Conservation (phyloP, 2,888 invertebrate genomes). For the Kryphioiulus occultus region DNA sequence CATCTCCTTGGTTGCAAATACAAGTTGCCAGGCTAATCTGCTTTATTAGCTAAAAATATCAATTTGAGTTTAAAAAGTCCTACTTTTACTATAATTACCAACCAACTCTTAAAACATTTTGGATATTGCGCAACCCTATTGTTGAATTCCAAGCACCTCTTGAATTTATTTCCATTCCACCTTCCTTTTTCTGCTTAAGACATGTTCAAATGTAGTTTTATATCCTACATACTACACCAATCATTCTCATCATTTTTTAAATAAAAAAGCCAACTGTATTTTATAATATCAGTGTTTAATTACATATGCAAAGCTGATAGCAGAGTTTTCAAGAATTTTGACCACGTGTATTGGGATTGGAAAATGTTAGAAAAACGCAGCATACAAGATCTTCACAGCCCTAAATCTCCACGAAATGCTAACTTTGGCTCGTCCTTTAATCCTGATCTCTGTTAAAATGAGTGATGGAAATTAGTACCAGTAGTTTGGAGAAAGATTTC, state of each 20-base stretch:
- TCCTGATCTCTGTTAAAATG: conserved; percentile 3
- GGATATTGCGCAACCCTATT: not conserved
- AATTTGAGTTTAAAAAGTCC: not conserved
- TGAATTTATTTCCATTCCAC: not conserved
- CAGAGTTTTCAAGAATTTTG: not conserved
- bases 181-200: not conserved
- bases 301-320: not conserved
- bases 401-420: conserved; percentile 48
- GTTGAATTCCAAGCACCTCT: not conserved
- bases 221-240: conserved; percentile 20
- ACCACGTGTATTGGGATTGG: not conserved
- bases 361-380: not conserved
- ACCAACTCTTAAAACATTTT: not conserved
- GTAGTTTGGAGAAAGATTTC: no score
- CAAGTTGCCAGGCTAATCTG: no score
- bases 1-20: no score
- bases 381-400: conserved; percentile 33
- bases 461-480: not conserved
- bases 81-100: not conserved
- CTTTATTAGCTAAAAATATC: no score
- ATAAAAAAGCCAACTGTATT: conserved; percentile 31
- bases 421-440: conserved; percentile 47
- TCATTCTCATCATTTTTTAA: conserved; percentile 33
- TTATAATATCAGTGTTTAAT: conserved; percentile 33
- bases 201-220: conserved; percentile 29